These are phyloP conservation scores for Pterobdella sp. DNA, from an alignment of 2,888 invertebrate genomes.

Conservation along the genomic window DNA sequence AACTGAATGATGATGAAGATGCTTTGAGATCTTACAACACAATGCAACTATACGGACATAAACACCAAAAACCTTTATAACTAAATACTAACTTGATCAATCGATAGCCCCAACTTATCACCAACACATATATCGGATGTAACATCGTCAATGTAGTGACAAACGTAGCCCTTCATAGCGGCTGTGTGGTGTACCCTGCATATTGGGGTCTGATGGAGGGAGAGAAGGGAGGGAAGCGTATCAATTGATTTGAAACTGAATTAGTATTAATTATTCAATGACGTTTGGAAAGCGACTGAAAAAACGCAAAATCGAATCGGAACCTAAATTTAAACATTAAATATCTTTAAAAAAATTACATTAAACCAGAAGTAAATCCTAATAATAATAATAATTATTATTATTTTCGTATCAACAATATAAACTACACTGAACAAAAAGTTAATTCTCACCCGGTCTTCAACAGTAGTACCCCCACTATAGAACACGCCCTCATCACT, in stretches of 20 bases:
- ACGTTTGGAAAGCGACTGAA: too few relatives aligned
- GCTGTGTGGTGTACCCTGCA: slow-evolving; percentile 42
- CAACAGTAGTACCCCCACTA: background rate
- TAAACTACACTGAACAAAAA: too few relatives aligned
- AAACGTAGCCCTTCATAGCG: slow-evolving; percentile 80
- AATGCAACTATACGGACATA: background rate
- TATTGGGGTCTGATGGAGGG: too few relatives aligned
- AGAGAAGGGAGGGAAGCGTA: too few relatives aligned
- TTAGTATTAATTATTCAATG: too few relatives aligned
- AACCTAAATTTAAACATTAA: too few relatives aligned
- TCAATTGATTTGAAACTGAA: too few relatives aligned
- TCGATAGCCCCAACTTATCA: slow-evolving; percentile 60
- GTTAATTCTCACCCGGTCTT: background rate
- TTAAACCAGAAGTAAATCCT: background rate
- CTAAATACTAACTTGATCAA: slow-evolving; percentile 39
- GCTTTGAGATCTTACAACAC: too few relatives aligned
- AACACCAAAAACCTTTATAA: background rate
- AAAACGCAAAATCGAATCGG: background rate
- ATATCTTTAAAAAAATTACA: background rate
- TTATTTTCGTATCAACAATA: too few relatives aligned
- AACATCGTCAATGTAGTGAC: slow-evolving; percentile 77
- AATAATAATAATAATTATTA: background rate
- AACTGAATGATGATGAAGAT: too few relatives aligned
- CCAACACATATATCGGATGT: slow-evolving; percentile 57
- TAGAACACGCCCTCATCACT: slow-evolving; percentile 71